phyloP scores from a whole-genome alignment of 2,113 vertebrate species.

The Dasypus novemcinctus region DNA sequence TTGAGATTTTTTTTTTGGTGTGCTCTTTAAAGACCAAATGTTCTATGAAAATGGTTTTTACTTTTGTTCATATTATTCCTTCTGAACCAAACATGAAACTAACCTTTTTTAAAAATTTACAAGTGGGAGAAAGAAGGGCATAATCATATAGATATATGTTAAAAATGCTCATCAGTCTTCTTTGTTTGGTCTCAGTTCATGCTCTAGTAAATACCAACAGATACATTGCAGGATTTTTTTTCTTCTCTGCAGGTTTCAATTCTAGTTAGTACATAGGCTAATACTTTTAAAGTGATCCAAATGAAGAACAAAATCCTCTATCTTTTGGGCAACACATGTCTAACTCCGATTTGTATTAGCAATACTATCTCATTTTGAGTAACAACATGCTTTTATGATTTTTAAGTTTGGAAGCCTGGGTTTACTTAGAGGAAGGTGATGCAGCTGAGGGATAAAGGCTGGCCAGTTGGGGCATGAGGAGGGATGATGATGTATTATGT shows the following conservation, averaged over 20 bases:
- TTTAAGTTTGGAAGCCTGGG: constrained; percentile 1
- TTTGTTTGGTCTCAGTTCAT: background rate
- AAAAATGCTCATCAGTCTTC: constrained; percentile 1
- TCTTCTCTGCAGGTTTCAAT: background rate
- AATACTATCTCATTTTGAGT: background rate
- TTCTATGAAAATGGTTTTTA: constrained; percentile 43
- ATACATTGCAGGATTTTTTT: background rate
- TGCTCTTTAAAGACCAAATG: constrained; percentile 27
- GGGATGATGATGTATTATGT: too few species aligned
- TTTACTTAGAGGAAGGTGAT: background rate
- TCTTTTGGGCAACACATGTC: background rate
- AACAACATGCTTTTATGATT: background rate
- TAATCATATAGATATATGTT: background rate
- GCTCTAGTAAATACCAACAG: constrained; percentile 37
- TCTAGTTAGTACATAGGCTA: background rate
- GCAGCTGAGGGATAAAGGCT: too few species aligned
- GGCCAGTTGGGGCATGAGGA: too few species aligned
- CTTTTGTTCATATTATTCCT: constrained; percentile 31
- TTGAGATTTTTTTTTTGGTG: constrained; percentile 44
- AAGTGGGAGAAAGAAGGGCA: constrained; percentile 38
- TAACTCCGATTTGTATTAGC: background rate
- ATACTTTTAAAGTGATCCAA: background rate
- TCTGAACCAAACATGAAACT: constrained; percentile 41
- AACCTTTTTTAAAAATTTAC: constrained; percentile 40
- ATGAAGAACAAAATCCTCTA: background rate